Evolutionary conservation across 2,113 vertebrate genomes (phyloP), one percentile per base, ranked within the genome.

Genomic region (Anthoscopus minutus): DNA sequence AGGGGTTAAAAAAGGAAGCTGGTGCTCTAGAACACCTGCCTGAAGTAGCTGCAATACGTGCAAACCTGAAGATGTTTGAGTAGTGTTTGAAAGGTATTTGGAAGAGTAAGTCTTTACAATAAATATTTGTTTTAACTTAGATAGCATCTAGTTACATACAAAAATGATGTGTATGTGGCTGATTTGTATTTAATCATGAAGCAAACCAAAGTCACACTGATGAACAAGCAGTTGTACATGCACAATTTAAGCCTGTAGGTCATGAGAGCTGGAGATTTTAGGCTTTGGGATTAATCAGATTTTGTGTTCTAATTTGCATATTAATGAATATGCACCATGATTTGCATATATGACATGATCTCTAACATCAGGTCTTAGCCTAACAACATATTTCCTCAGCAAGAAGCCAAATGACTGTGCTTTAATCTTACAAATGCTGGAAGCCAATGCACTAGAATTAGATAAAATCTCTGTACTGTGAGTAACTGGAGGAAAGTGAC

Each of bases 231-330:
- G 33, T n/a, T 27, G 21, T 72, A 61, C 22, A 6, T 30, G 50
- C 21, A 51, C 51, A 61, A 12, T 77, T 87, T 89, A 83, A 95
- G 38, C 69, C 76, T 86, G 40, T 51, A 91, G 69, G 38, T 94
- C 76, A 57, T 13, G 33, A 65, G 35, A 90, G 37, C 54, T 80
- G 19, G 58, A 90, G 73, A 87, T 60, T 79, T 92, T 83, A 66
- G 66, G 53, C 62, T 94, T 69, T 91, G 66, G 54, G 50, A 87
- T 85, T 91, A 89, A 94, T 92, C 77, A 85, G 74, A 66, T 72
- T 82, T 88, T 76, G 27, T 94, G 61, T 82, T 81, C 25, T 31
- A 65, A 90, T 94, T 94, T 96, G 56, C 64, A 81, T 91, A 42
- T 69, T 74, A 89, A 81, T 94, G 51, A 89, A 71, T 50, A 78